Base-by-base conservation (phyloP, 2,888 invertebrate species). In the Panopea generosa region DNA sequence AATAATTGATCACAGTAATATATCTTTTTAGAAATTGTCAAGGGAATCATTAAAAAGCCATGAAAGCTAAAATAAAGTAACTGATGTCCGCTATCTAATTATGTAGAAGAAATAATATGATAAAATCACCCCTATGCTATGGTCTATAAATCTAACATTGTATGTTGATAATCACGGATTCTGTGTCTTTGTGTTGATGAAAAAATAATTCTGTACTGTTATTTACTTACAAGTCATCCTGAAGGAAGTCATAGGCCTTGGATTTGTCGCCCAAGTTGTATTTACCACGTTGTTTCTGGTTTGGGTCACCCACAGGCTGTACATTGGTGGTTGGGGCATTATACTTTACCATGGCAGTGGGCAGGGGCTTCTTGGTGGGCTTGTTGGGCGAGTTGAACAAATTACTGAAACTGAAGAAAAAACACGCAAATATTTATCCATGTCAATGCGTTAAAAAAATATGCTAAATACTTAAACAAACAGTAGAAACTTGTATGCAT, bases 271-370 rank as follows among this genome's bases (percentile, higher is more conserved):
- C 94, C 75, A 94, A 92, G 75, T 94, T 94, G 53, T 88, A 83
- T 29, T 87, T 87, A 59, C 89, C 89, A 29, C 92, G 77, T 77
- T 94, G 93, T 87, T 94, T 93, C 86, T 94, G 93, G 93, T 94
- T 94, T 26, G 95, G 94, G 85, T 94, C 95, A 52, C 95, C 92
- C 1, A 94, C 95, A 2, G 95, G 96, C 66, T 94, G 95, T 57
- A 95, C 94, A 87, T 95, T 95, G 90, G 95, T 95, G 16, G 95
- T 95, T 16, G 95, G 94, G 9, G 96, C 95, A 74, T 96, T 96
- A 92, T 95, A 96, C 55, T 95, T 94, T 61, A 97, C 94, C 86
- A 97, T 96, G 73, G 93, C 92, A 69, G 92, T 84, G 0, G 93
- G 93, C 40, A 91, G 77, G 84, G 75, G 86, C 49, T 79, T 87